Percentiles rank a stretch among this genome's conserved stretches.
Evolutionary conservation across 2,113 vertebrate species (phyloP).

Genomic region (Rostratula benghalensis): DNA sequence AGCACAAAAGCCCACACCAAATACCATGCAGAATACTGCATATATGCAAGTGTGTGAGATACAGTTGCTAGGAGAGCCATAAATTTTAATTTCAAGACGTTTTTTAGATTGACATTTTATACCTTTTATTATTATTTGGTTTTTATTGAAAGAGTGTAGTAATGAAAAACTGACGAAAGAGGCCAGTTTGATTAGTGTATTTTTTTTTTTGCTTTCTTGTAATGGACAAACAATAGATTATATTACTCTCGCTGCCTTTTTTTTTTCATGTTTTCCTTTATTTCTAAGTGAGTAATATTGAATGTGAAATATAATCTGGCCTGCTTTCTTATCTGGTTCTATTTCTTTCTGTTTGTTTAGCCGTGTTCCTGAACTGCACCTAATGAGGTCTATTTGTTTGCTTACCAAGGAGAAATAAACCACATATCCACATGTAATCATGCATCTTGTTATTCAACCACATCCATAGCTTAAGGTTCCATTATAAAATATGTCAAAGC

Average conservation of each 20-base stretch:
- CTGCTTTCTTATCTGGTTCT: background rate
- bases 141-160: background rate
- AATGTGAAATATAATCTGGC: background rate
- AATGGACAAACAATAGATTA: background rate
- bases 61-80: conserved; percentile 46
- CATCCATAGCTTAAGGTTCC: background rate
- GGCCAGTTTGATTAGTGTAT: background rate
- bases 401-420: background rate
- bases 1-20: conserved; percentile 31
- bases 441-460: background rate
- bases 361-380: background rate
- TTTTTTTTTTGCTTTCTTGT: background rate
- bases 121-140: background rate
- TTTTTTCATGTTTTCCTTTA: background rate
- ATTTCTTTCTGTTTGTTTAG: background rate
- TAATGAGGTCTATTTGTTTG: background rate
- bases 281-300: background rate
- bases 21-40: background rate
- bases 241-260: background rate
- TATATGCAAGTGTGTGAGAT: conserved; percentile 14
- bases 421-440: background rate
- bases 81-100: conserved; percentile 30
- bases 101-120: background rate
- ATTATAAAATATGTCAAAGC: background rate
- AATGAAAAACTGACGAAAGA: background rate